Base-by-base conservation (phyloP, 2,888 invertebrate genomes). In the Drosophila eohydei region DNA sequence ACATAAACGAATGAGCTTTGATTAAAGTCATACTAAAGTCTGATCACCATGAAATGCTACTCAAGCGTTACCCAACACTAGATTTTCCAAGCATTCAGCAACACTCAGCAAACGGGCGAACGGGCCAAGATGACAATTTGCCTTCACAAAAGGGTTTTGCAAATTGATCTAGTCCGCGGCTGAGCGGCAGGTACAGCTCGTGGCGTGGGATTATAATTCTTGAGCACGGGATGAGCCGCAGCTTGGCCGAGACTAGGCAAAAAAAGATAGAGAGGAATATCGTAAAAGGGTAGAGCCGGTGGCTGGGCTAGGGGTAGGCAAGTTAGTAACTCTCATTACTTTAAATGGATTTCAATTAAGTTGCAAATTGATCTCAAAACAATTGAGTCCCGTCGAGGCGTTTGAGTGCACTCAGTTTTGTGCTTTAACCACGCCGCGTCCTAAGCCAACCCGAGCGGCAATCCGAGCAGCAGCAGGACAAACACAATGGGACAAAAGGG, bases 321-420 rank as follows among this genome's bases (percentile, higher is more conserved):
- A 88, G 84, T 85, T 85, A 85, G 84, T 85, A 85, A 85, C 84
- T 91, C 90, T 89, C 88, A 91, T 91, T 91, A 90, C 85, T 90
- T 91, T 90, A 83, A 91, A 91, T 84, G 90, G 91, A 91, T 91
- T 91, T 91, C 83, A 91, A 91, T 91, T 90, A 91, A 88, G 90
- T 86, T 84, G 80, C 90, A 91, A 91, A 91, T 91, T 90, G 90
- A 89, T 83, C 83, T 76, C 80, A 78, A 80, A 90, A 91, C 91
- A 91, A 91, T 81, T 81, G 89, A 74, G 59, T 74, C 85, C 79
- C 69, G 83, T 30, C 78, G 88, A 83, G 85, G 78, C 88, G 83
- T 81, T 74, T 86, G 84, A 86, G 88, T 84, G 83, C 75, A 68
- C 68, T 59, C 52, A 60, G 67, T 38, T 60, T 71, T 71, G 68